Base-by-base conservation (phyloP, 2,113 vertebrate genomes). In the Aegypius monachus region DNA sequence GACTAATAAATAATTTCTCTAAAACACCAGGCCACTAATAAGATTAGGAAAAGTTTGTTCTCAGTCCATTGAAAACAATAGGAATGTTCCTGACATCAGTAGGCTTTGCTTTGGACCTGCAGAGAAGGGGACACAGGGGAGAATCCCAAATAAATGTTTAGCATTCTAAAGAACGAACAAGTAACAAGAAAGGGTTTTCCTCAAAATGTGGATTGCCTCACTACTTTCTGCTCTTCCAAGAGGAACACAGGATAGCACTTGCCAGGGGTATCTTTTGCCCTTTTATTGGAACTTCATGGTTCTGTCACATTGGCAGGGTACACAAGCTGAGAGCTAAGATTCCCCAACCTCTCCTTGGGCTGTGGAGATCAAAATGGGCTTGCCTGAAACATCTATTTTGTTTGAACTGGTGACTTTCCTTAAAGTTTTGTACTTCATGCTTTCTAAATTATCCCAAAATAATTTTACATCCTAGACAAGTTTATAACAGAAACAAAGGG, bases 41-140 rank as follows among this genome's bases (percentile, higher is more conserved):
- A 0, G 27, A 62, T 79, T 81, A 56, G 5, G 20, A 73, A 36
- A 92, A 62, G 9, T 62, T 81, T 65, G 5, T 55, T 88, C 29
- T 77, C 18, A 80, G 3, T 70, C 23, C 2, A 0, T 47, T 18
- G 6, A 78, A 96, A 81, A n/a, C 16, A 71, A 42, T 16, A 81
- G 5, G 23, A 86, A 86, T 81, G 2, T 63, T 90, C 16, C n/a
- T 59, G 62, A 70, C n/a, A 53, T 50, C 17, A 62, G 5, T 19
- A 83, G 22, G 11, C 26, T 93, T 81, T 58, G 86, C 6, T 50
- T 70, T 68, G 21, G 18, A 61, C 5, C 22, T 73, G 16, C 19
- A 77, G 48, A 77, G 48, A 52, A 13, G 5, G 31, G 2, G 52
- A 43, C 11, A 52, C 1, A 0, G 0, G 25, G 16, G 2, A 82